Evolutionary conservation across 2,888 invertebrate species (phyloP), one percentile per base, ranked within the genome.

Genomic region (Polia nebulosa): DNA sequence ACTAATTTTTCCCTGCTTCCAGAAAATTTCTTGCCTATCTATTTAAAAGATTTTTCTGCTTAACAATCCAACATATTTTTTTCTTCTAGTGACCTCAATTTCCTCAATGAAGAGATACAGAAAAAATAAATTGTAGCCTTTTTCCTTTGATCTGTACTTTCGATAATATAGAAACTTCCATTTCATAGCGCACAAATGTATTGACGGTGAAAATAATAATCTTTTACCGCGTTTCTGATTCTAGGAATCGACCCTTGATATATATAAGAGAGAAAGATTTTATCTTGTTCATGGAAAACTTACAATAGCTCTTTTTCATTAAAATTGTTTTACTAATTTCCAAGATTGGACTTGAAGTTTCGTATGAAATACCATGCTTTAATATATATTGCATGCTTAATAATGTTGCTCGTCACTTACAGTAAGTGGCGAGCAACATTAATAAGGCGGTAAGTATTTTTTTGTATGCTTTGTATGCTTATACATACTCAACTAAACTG

Each of bases 111-210:
- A 58, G 15, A 34, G 17, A 15, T 27, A 49, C 11, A 41, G 5
- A 34, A 36, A 17, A 25, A 22, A 15, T 41, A 11, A 41, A 58
- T 51, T 25, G 9, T 22, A 27, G 15, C 7, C 49, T n/a, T 34
- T 47, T 34, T 39, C 11, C 34, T 69, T 60, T 69, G 60, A 69
- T 59, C 27, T 22, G 0, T 47, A 20, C 45, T 36, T 45, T 39
- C 4, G 11, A 27, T 32, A 57, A 20, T 27, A 7, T 32, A 41
- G 13, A 49, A 71, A n/a, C 1, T n/a, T 53, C 11, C n/a, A 22
- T 36, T 53, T 68, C 5, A 6, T 36, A 17, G 22, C 39, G 7
- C 15, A 41, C 39, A 47, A 32, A 36, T 45, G n/a, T 57, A 4
- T 32, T 34, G 20, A 25, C 29, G 15, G 1, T 11, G 11, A 20